phyloP scores from a whole-genome alignment of 92 coral and sea anemone genomes.

The Zoanthus sociatus region DNA sequence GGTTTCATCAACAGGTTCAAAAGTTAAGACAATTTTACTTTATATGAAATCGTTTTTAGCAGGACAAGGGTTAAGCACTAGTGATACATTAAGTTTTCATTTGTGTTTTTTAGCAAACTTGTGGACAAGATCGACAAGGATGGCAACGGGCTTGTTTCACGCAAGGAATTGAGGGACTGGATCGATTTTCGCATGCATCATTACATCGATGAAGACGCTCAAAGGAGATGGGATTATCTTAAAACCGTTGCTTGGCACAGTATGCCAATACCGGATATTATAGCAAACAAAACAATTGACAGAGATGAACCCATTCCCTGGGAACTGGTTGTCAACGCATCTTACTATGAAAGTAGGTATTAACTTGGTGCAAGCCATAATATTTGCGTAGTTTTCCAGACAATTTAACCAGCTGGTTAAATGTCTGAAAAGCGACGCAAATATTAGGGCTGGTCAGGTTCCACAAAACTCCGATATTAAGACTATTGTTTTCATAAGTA shows the following conservation, averaged over 20 bases:
- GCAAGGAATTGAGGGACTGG: constrained; percentile 55
- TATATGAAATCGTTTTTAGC: too few relatives aligned
- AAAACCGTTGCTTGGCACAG: background rate
- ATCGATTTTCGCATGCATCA: constrained; percentile 28
- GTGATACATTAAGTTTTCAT: too few relatives aligned
- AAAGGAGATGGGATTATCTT: background rate
- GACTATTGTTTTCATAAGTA: too few relatives aligned
- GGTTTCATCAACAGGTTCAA: too few relatives aligned
- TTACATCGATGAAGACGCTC: constrained; percentile 21
- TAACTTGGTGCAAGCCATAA: background rate
- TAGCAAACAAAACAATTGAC: constrained; percentile 13
- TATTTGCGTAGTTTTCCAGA: too few relatives aligned
- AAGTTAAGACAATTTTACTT: too few relatives aligned
- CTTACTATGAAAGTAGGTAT: constrained; percentile 14
- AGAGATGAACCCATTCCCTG: constrained; percentile 9
- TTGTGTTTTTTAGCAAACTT: constrained; percentile 28
- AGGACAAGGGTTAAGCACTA: too few relatives aligned
- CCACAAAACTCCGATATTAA: too few relatives aligned
- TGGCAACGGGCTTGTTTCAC: constrained; percentile 38
- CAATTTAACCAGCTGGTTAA: too few relatives aligned
- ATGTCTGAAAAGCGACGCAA: too few relatives aligned
- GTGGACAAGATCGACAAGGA: constrained; percentile 62
- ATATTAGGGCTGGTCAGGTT: too few relatives aligned
- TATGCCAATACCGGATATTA: background rate
- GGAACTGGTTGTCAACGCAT: constrained; percentile 1